Percentiles rank a stretch among this genome's conserved stretches.
These are phyloP conservation scores for Ondatra zibethicus DNA, from an alignment of 2,113 vertebrate species.

Conservation along the genomic window DNA sequence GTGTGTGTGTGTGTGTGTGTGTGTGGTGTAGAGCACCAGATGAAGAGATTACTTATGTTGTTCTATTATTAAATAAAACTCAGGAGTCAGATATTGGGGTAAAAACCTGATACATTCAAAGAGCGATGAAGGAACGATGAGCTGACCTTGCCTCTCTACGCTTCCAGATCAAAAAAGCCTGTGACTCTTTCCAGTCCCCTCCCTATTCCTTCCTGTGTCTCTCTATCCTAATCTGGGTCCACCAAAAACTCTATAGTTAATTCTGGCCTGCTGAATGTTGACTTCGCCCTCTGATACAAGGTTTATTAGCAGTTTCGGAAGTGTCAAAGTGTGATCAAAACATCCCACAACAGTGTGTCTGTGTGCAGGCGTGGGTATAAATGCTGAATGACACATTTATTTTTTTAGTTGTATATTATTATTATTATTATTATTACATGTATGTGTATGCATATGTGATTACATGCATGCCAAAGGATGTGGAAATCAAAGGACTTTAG, in stretches of 20 bases:
- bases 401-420: neutral
- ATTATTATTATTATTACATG: neutral
- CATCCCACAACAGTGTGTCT: neutral
- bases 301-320: neutral
- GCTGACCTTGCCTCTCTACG: neutral
- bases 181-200: neutral
- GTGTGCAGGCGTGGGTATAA: too few species aligned
- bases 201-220: neutral
- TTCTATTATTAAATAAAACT: neutral
- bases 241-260: neutral
- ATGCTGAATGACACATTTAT: neutral
- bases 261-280: neutral
- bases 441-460: neutral
- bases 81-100: neutral
- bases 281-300: neutral
- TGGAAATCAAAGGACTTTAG: neutral
- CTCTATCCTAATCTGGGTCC: neutral
- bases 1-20: too few species aligned
- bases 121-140: neutral
- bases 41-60: neutral
- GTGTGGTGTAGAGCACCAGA: neutral
- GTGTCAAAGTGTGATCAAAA: neutral
- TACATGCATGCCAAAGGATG: too few species aligned
- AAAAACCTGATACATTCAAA: neutral
- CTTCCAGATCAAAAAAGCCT: neutral